Percentiles rank a stretch among this genome's conserved stretches.
phyloP scores from a whole-genome alignment of 2,113 vertebrate species.

The Isurus oxyrinchus region DNA sequence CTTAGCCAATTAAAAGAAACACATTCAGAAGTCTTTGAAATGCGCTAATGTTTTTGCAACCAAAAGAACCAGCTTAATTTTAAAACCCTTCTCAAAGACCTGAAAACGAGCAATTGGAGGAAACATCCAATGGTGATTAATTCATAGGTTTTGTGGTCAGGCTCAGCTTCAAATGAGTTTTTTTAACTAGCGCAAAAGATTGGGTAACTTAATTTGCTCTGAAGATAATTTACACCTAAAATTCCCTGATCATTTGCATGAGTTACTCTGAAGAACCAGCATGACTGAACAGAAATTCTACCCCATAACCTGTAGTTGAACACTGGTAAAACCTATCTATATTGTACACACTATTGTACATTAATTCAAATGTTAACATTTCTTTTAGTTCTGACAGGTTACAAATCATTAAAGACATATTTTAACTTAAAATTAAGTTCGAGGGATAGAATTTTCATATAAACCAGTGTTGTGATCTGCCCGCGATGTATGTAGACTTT shows the following conservation, averaged over 20 bases:
- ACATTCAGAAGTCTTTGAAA: too few species aligned
- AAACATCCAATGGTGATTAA: not conserved
- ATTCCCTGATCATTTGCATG: too few species aligned
- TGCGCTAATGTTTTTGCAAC: too few species aligned
- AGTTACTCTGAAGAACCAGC: too few species aligned
- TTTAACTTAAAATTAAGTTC: not conserved
- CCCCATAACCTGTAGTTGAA: too few species aligned
- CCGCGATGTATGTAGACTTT: not conserved
- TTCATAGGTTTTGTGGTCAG: not conserved
- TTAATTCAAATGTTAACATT: not conserved
- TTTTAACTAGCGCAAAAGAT: too few species aligned
- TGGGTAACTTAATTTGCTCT: too few species aligned
- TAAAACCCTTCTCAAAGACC: not conserved
- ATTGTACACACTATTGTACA: not conserved
- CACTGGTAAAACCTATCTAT: not conserved
- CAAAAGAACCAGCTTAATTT: not conserved
- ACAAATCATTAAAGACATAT: not conserved
- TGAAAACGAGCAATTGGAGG: not conserved
- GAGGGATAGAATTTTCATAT: too few species aligned
- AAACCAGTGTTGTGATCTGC: too few species aligned
- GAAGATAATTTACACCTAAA: too few species aligned
- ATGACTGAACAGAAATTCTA: too few species aligned
- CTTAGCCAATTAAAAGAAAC: too few species aligned
- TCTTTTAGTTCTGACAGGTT: not conserved
- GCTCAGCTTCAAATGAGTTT: not conserved